Evolutionary conservation across 2,797 vertebrate species (phyloP), one percentile per base, ranked within the genome.

Genomic region (Macroramphosus scolopax): DNA sequence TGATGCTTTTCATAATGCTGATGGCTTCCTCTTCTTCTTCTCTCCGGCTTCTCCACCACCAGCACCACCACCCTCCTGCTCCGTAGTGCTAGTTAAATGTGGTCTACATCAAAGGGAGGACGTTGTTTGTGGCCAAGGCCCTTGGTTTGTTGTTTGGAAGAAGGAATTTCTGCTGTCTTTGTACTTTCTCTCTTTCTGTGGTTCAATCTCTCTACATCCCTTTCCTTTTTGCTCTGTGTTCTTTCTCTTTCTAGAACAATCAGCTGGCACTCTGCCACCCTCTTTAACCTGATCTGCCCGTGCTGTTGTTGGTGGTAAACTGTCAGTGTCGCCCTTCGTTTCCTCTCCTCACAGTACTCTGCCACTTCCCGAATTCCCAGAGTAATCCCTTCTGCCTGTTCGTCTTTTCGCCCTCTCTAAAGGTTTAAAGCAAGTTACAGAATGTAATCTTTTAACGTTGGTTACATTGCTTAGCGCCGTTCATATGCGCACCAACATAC

Each of bases 61-160:
- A 38, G 41, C 57, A 39, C 43, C 39, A 55, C 74, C 78, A 44
- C 70, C 67, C 58, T 64, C 65, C 75, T 50, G 31, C 64, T 68
- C 53, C 58, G 66, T 61, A 45, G 53, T 61, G 54, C 68, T 68
- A 26, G 72, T 71, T 84, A 57, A 79, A 68, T 76, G 74, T 73
- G 70, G 83, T 77, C 56, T 73, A 84, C 86, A 89, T 91, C 84
- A 88, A 84, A 79, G 74, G 62, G 81, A 81, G 84, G 67, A 81
- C 70, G 50, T 72, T 80, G 75, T 74, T 72, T 59, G 71, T 78
- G 73, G 77, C 80, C 64, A 72, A 78, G 68, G 75, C 78, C 72
- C 50, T 73, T 67, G 52, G 63, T 82, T 77, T 85, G 74, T 78
- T 81, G 62, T 82, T 73, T 71, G 70, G 70, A 71, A 70, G 74